Base-by-base conservation (phyloP, 2,888 invertebrate genomes). In the Carcina quercana region DNA sequence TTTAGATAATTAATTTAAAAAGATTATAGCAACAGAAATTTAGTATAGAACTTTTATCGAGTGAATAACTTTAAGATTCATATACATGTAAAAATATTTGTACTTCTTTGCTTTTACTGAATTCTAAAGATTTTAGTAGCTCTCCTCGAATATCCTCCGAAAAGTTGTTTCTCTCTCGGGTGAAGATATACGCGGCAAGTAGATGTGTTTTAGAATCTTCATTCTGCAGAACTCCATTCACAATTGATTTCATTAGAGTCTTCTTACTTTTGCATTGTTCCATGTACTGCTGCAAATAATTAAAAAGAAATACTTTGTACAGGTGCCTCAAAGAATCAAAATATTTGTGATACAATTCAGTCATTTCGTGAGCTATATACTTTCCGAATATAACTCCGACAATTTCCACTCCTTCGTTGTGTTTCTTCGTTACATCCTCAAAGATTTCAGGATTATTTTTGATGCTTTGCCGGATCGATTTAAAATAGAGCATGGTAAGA, bases 401-500 rank as follows among this genome's bases (percentile, higher is more conserved):
- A 2, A 58, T 34, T 11, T 53, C 43, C 3, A 55, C 44, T 3
- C 55, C 64, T 26, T 66, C 55, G 1, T 44, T 42, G 15, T 30
- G 30, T 35, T 42, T 56, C 10, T 34, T 47, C 19, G 34, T 41
- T 12, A 41, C 30, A 26, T 57, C 45, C 3, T 47, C 38, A 21
- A 68, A 70, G 5, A 65, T 28, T 29, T 50, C 50, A 2, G 65
- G 54, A 14, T 46, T 45, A 6, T 58, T 44, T 37, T 54, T 51
- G 2, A 56, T 34, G 14, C 54, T 43, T 24, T 63, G 53, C 20
- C 58, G 51, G 5, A 74, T 45, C 2, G 70, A 43, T 39, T 64
- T 71, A 26, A 41, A 65, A 38, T 61, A 75, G 13, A 69, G 39
- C 61, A 70, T 70, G 0, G 53, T 67, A n/a, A 68, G 40, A 41